Evolutionary conservation across 2,797 vertebrate genomes (phyloP).

Genomic region (Allobates femoralis): DNA sequence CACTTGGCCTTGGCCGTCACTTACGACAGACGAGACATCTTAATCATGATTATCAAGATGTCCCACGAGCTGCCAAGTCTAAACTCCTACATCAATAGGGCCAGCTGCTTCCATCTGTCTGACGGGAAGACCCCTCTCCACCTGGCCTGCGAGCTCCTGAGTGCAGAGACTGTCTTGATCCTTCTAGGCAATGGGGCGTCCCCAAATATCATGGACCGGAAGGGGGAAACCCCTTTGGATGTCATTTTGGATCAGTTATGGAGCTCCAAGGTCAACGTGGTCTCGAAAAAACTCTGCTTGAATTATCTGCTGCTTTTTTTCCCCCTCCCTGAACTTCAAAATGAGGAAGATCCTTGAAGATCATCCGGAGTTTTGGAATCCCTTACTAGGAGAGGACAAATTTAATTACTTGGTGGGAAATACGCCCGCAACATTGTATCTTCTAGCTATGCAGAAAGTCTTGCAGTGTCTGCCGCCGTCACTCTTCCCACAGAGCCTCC

Average conservation of each 20-base stretch:
- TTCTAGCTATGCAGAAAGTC: constrained; percentile 84
- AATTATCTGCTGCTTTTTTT: constrained; percentile 87
- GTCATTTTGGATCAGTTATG: constrained; percentile 82
- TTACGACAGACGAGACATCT: constrained; percentile 83
- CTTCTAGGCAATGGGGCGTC: constrained; percentile 84
- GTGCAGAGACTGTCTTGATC: constrained; percentile 81
- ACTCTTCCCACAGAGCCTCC: constrained; percentile 82
- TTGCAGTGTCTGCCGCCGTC: constrained; percentile 81
- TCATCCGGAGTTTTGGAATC: constrained; percentile 78
- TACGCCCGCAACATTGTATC: constrained; percentile 80
- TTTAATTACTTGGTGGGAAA: constrained; percentile 80
- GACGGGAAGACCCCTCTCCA: constrained; percentile 84
- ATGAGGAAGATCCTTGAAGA: constrained; percentile 76
- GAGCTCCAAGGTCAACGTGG: constrained; percentile 74
- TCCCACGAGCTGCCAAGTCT: constrained; percentile 76
- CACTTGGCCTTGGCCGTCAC: constrained; percentile 86
- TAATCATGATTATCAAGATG: constrained; percentile 83
- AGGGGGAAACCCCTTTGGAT: constrained; percentile 83
- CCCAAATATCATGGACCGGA: constrained; percentile 79
- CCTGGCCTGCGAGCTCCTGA: constrained; percentile 84
- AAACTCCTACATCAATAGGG: constrained; percentile 75
- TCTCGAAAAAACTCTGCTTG: constrained; percentile 79
- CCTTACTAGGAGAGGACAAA: constrained; percentile 81
- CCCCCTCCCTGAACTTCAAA: constrained; percentile 79
- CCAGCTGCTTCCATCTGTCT: constrained; percentile 78